Evolutionary conservation across 2,797 vertebrate genomes (phyloP).

Genomic region (Poecile montanus): DNA sequence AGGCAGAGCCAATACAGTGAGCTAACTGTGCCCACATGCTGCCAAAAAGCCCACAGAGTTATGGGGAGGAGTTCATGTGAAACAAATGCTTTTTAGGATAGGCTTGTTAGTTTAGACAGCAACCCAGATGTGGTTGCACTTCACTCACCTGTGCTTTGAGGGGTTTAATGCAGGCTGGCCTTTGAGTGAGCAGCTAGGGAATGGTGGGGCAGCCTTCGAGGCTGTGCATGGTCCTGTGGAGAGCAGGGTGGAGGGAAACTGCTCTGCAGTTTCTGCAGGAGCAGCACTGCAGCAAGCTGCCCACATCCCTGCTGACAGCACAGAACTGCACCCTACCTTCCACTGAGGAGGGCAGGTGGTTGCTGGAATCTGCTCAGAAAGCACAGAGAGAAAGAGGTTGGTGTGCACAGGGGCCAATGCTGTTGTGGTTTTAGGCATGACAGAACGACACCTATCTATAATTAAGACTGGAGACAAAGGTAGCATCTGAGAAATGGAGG

Average conservation of each 20-base stretch:
- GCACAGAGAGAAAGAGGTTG: not conserved
- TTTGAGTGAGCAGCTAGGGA: not conserved
- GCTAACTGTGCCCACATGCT: not conserved
- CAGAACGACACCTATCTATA: not conserved
- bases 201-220: not conserved
- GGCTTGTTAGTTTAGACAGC: not conserved
- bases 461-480: not conserved
- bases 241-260: not conserved
- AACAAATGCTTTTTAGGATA: not conserved
- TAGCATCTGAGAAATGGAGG: not conserved
- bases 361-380: not conserved
- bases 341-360: not conserved
- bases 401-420: not conserved
- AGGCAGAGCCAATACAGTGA: not conserved
- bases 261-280: not conserved
- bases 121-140: not conserved
- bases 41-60: not conserved
- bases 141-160: not conserved
- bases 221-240: accelerated
- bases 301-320: not conserved
- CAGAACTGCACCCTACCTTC: not conserved
- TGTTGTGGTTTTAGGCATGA: not conserved
- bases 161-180: not conserved
- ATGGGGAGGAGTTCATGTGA: accelerated
- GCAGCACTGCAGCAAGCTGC: not conserved